phyloP scores from a whole-genome alignment of 30 jellyfish, hydroid and myxozoan species.

The Pseudorhiza aurosa region DNA sequence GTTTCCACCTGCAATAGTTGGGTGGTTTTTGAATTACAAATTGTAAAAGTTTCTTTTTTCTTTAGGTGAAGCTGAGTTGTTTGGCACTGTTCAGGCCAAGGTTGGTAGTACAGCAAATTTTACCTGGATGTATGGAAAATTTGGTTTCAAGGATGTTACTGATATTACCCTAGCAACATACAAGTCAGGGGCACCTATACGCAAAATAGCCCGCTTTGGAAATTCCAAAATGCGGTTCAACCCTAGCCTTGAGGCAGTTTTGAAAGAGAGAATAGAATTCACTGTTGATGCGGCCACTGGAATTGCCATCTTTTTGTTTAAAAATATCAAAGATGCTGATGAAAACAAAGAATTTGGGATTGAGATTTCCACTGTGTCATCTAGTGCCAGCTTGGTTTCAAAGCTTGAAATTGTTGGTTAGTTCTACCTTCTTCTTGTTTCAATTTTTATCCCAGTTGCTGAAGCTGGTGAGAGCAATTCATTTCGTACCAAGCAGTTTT shows the following conservation, averaged over 20 bases:
- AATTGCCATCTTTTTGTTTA: background rate
- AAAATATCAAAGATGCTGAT: constrained; percentile 5
- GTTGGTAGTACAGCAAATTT: constrained; percentile 39
- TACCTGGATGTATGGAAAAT: constrained; percentile 6
- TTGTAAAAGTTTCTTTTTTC: background rate
- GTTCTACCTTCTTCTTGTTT: background rate
- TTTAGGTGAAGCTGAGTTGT: background rate
- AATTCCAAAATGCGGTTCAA: background rate
- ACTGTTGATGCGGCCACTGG: background rate
- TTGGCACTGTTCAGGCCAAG: background rate
- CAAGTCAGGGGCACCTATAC: too few species aligned
- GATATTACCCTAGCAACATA: background rate
- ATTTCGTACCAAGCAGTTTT: too few species aligned
- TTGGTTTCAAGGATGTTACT: background rate
- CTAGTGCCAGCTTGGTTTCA: background rate
- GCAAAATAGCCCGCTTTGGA: background rate
- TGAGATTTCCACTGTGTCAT: background rate
- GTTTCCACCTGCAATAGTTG: too few species aligned
- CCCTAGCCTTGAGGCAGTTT: background rate
- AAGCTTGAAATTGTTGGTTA: constrained; percentile 41
- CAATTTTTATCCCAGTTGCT: too few species aligned
- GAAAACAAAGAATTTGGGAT: constrained; percentile 2
- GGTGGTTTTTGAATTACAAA: too few species aligned
- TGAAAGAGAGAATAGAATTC: constrained; percentile 4
- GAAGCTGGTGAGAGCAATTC: too few species aligned